phyloP scores from a whole-genome alignment of 2,113 vertebrate species.

The Actinemys pallida region DNA sequence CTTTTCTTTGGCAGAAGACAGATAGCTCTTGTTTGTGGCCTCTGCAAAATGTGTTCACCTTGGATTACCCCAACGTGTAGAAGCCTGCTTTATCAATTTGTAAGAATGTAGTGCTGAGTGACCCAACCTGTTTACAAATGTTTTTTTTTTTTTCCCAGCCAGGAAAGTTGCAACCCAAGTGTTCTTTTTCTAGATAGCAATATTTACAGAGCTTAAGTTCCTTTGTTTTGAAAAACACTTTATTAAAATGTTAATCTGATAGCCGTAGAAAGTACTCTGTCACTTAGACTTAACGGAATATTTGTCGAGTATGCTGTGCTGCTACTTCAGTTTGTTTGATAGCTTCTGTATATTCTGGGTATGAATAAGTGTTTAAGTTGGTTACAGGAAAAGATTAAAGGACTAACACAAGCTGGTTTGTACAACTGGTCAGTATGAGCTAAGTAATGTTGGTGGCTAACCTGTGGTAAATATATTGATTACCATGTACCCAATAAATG shows the following conservation, averaged over 20 bases:
- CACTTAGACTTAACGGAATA: conserved; percentile 23
- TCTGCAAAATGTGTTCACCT: neutral
- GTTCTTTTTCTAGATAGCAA: neutral
- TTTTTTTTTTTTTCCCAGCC: neutral
- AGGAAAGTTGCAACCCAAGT: neutral
- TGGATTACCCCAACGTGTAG: neutral
- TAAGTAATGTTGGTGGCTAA: neutral
- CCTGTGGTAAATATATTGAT: neutral
- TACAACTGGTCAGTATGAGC: neutral
- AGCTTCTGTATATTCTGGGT: neutral
- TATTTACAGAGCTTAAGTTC: neutral
- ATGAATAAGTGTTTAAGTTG: neutral
- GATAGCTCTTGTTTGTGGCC: neutral
- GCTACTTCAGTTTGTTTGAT: neutral
- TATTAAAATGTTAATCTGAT: neutral
- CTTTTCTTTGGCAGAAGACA: neutral
- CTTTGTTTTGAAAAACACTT: neutral
- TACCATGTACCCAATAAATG: neutral
- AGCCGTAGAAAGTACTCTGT: neutral
- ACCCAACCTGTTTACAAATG: neutral
- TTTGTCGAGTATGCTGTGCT: neutral
- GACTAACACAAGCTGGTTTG: neutral
- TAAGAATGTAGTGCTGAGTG: neutral
- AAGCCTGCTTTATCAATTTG: neutral
- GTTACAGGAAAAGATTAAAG: neutral